Percentiles rank a stretch among this genome's conserved stretches.
Evolutionary conservation across 2,113 vertebrate genomes (phyloP).

Genomic region (Corythoichthys haematopterus): DNA sequence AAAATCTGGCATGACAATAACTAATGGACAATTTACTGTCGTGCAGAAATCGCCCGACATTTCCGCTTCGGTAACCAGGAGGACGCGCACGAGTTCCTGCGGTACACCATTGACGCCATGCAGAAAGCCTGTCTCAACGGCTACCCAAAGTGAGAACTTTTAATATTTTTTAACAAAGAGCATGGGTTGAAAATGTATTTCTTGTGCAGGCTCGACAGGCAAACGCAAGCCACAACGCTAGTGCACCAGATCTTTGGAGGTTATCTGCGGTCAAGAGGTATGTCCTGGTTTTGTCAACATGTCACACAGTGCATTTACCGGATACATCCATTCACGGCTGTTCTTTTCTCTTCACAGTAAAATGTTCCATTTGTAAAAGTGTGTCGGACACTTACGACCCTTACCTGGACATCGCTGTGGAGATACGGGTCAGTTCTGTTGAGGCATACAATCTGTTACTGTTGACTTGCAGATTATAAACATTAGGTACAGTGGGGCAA

Average conservation of each 20-base stretch:
- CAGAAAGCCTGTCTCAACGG: constrained; percentile 90
- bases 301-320: too few relatives aligned
- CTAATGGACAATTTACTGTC: background rate
- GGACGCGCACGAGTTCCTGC: constrained; percentile 92
- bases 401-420: constrained; percentile 88
- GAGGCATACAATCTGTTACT: too few relatives aligned
- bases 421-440: constrained; percentile 81
- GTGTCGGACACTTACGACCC: constrained; percentile 94
- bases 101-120: constrained; percentile 94
- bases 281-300: background rate
- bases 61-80: constrained; percentile 92
- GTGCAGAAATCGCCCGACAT: constrained; percentile 86
- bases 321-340: background rate
- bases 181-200: background rate
- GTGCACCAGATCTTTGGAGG: constrained; percentile 97
- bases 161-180: background rate
- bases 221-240: constrained; percentile 90
- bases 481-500: too few relatives aligned
- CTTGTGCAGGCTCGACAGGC: constrained; percentile 81
- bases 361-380: constrained; percentile 87
- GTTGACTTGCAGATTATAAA: too few relatives aligned
- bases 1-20: background rate
- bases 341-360: constrained; percentile 73
- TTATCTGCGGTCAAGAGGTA: constrained; percentile 92
- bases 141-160: constrained; percentile 79